Base-by-base conservation (phyloP, 2,797 vertebrate species). In the Otolemur crassicaudatus region DNA sequence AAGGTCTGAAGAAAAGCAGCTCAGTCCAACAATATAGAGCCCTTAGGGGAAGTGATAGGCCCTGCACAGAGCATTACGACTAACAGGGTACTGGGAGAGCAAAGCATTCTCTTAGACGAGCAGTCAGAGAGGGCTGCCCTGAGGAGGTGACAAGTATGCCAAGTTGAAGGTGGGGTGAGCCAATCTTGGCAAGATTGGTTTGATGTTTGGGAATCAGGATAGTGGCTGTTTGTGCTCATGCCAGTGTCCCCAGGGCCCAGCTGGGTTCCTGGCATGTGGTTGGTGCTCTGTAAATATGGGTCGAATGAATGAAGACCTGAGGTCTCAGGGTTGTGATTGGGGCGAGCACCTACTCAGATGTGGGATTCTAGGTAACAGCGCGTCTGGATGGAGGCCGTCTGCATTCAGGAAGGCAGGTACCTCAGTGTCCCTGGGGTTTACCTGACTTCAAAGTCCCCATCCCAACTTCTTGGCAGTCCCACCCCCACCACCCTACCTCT, bases 401-500 rank as follows among this genome's bases (percentile, higher is more conserved):
- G 70, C 61, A 58, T 40, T 67, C 46, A 25, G 63, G 63, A 65
- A 49, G 19, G 16, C 19, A 56, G 19, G 16, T 14, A 8, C 9
- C 7, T 61, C 43, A 29, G 25, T 16, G 27, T 23, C 34, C 34
- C 29, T 25, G 23, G 31, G 9, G 13, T 22, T 29, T 67, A 23
- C 34, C 27, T 58, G 73, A n/a, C 23, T 76, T 58, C 56, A 7
- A 22, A 11, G 60, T 8, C 29, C 16, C 61, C 40, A 0, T 53
- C 22, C 19, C 16, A 0, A 0, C 25, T 58, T 3, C 8, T 53
- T 14, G 37, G 31, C 22, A 0, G 63, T 14, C 17, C 56, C 31
- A 6, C 6, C 22, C 13, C 69, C 20, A 20, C 69, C 69, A 56
- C n/a, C n/a, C 13, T 20, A 20, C 53, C 77, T 58, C 72, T 37